Conservation (phyloP, 2,797 vertebrate genomes). For the Babyrousa celebensis region DNA sequence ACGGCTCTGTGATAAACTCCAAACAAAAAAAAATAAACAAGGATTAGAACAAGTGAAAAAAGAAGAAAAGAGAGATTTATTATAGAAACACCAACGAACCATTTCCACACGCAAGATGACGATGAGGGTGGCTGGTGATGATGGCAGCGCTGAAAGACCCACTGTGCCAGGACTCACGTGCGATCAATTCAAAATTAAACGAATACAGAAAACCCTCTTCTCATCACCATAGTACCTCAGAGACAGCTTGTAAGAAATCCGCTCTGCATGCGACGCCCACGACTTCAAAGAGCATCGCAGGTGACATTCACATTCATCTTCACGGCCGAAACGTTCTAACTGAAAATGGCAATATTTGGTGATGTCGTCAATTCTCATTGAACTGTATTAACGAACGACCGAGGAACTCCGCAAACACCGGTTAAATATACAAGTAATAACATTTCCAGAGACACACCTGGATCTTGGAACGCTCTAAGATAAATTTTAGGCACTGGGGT, state of each 20-base stretch:
- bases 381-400: neutral
- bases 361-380: neutral
- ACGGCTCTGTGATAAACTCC: conserved; percentile 17
- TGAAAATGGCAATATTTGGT: neutral
- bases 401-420: neutral
- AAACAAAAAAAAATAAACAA: neutral
- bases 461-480: neutral
- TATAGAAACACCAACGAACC: conserved; percentile 46
- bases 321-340: neutral
- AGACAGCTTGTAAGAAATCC: neutral
- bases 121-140: too few species aligned
- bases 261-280: neutral
- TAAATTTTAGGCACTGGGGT: neutral
- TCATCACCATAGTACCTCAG: neutral
- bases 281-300: conserved; percentile 4
- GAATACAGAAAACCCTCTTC: neutral
- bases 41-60: neutral
- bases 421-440: neutral
- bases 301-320: neutral
- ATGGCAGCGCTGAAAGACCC: conserved; percentile 7
- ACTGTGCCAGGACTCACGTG: neutral
- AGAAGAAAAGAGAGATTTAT: neutral
- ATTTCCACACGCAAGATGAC: neutral
- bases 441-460: neutral
- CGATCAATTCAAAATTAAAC: neutral